Evolutionary conservation across 2,113 vertebrate genomes (phyloP).

Genomic region (Phalacrocorax pelagicus): DNA sequence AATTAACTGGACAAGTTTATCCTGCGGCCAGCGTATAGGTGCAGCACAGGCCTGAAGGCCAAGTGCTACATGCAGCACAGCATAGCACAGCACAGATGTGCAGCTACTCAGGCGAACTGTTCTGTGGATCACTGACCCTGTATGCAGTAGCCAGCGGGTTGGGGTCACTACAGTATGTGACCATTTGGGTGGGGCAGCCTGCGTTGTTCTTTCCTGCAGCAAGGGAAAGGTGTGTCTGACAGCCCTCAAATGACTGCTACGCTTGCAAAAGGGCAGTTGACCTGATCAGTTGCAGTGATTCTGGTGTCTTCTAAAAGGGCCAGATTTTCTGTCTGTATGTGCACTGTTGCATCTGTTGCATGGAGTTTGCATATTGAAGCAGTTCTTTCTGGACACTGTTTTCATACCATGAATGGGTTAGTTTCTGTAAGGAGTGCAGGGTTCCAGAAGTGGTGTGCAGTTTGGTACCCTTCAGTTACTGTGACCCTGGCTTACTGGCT

Average conservation of each 20-base stretch:
- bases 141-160: neutral
- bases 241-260: neutral
- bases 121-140: neutral
- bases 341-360: neutral
- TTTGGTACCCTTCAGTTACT: neutral
- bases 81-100: neutral
- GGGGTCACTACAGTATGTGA: accelerated
- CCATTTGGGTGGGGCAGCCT: neutral
- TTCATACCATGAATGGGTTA: neutral
- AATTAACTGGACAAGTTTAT: neutral
- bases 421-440: neutral
- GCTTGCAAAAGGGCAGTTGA: neutral
- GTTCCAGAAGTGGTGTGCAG: neutral
- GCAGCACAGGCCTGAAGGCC: neutral
- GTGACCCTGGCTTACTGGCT: neutral
- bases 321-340: neutral
- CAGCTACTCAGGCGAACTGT: neutral
- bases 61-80: neutral
- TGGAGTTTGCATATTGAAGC: neutral
- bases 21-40: accelerated
- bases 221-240: neutral
- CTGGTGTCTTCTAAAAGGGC: neutral
- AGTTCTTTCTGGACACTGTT: neutral
- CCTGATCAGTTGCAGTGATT: neutral
- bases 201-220: neutral